Conservation (phyloP, 2,113 vertebrate genomes). For the Chauna torquata region DNA sequence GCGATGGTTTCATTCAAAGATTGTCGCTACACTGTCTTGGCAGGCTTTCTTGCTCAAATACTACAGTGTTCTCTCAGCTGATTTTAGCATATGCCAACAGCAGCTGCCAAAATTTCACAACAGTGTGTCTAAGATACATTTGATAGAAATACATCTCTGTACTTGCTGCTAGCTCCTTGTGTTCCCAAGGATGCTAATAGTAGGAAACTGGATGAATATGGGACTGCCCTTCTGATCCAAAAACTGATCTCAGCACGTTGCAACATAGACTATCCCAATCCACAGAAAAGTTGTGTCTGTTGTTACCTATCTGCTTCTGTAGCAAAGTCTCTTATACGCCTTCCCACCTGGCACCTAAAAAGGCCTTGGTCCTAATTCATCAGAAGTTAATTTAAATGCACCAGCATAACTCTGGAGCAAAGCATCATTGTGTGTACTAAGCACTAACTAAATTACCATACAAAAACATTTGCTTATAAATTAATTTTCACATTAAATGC, state of each 20-base stretch:
- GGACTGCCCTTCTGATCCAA: background rate
- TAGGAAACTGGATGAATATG: background rate
- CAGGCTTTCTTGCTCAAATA: background rate
- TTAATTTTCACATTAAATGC: background rate
- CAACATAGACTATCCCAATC: background rate
- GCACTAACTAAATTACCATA: background rate
- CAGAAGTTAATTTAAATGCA: background rate
- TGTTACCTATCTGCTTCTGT: background rate
- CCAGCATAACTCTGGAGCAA: background rate
- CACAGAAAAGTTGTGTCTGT: background rate
- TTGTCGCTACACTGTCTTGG: background rate
- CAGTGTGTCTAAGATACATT: background rate
- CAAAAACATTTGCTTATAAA: background rate
- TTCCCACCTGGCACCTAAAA: background rate
- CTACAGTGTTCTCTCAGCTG: background rate
- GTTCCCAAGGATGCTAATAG: background rate
- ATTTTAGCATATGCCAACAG: background rate
- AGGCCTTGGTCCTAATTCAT: background rate
- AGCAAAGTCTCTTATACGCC: background rate
- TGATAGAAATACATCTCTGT: background rate
- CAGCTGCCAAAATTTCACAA: background rate
- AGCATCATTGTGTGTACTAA: background rate
- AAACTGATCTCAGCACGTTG: background rate
- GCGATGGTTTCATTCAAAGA: background rate
- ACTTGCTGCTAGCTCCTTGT: background rate